Base-by-base conservation (phyloP, 2,797 vertebrate species). In the Spondyliosoma cantharus region DNA sequence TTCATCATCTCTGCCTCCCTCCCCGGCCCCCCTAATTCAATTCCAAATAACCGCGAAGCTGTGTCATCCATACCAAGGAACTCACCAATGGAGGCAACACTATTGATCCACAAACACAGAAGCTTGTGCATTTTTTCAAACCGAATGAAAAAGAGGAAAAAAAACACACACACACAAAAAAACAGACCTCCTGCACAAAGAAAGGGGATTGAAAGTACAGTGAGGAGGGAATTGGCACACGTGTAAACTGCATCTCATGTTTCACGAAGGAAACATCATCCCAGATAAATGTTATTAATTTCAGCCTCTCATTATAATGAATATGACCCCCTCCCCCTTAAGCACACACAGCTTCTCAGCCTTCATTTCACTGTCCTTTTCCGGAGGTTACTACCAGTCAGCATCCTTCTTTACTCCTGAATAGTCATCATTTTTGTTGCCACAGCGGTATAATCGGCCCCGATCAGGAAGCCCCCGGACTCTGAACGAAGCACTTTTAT, bases 1-100 rank as follows among this genome's bases (percentile, higher is more conserved):
- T 94, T 95, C 95, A 96, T 96, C 94, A 95, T 94, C 87, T 91
- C 79, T 76, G 88, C 93, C 91, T 93, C 92, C 89, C 92, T 92
- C 91, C 90, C 90, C 91, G 81, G 25, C 86, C 85, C 64, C 90
- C 80, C 90, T 94, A 95, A 95, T 96, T 94, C 94, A 94, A 96
- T 96, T 95, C 94, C 93, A 93, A 95, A 94, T 94, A 95, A 95
- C 93, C 91, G 92, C 71, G 52, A 90, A 84, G 92, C 90, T 91
- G 91, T 93, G 92, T 93, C 93, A 93, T 93, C 94, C 94, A 94
- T 94, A 93, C 92, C 91, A 94, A 93, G 80, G 90, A 93, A 91
- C 91, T 91, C 88, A 89, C 91, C 91, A 79, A 86, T 87, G 81
- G 90, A 91, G 37, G 90, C 91, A 78, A 83, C 72, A 25, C 90